Evolutionary conservation across 2,888 invertebrate species (phyloP).

Genomic region (Hypomecis punctinalis): DNA sequence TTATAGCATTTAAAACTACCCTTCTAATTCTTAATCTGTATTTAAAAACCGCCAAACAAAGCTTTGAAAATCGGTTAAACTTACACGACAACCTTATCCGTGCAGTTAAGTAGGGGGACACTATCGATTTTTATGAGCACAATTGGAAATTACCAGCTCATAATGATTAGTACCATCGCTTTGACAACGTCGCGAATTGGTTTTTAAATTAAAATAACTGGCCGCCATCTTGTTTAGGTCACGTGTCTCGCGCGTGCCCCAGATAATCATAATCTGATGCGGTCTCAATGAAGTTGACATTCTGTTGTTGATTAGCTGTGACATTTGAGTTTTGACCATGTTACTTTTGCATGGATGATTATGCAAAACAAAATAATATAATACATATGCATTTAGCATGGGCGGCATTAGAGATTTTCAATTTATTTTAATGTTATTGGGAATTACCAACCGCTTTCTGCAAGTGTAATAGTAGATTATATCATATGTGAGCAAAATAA

Average conservation of each 20-base stretch:
- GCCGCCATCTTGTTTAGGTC: constrained; percentile 46
- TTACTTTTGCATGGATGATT: constrained; percentile 25
- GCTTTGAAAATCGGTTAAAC: constrained; percentile 49
- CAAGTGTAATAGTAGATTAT: too few relatives aligned
- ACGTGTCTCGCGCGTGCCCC: constrained; percentile 44
- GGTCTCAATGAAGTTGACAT: constrained; percentile 29
- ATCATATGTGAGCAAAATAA: too few relatives aligned
- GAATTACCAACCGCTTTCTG: too few relatives aligned
- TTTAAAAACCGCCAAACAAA: constrained; percentile 66
- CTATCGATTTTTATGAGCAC: not conserved
- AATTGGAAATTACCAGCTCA: not conserved
- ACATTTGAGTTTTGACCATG: constrained; percentile 38
- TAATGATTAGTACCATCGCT: not conserved
- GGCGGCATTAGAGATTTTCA: too few relatives aligned
- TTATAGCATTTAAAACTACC: constrained; percentile 40
- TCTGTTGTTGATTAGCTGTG: constrained; percentile 38
- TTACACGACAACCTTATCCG: not conserved
- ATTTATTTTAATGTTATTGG: too few relatives aligned
- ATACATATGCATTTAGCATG: too few relatives aligned
- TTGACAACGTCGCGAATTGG: not conserved
- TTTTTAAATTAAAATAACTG: constrained; percentile 50
- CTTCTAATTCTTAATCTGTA: constrained; percentile 41
- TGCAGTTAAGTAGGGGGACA: not conserved
- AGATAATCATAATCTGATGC: constrained; percentile 31
- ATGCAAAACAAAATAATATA: too few relatives aligned